Percentiles rank a stretch among this genome's conserved stretches.
phyloP scores from a whole-genome alignment of 2,797 vertebrate genomes.

The Aldrovandia affinis region DNA sequence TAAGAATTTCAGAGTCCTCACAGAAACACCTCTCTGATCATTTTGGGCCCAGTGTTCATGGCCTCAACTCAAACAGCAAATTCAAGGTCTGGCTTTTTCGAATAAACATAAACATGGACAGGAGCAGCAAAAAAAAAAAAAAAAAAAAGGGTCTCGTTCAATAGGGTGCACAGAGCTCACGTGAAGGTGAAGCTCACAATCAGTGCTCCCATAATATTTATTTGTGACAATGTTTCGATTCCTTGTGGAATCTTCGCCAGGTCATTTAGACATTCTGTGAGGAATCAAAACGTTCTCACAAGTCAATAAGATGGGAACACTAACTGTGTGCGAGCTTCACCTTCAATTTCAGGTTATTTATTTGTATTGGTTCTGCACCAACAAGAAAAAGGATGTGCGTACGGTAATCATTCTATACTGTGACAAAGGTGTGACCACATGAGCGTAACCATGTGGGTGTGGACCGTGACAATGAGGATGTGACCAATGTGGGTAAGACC shows the following conservation, averaged over 20 bases:
- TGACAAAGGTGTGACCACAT: background rate
- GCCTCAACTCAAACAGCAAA: background rate
- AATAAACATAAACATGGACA: background rate
- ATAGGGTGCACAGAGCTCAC: background rate
- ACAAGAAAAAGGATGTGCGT: background rate
- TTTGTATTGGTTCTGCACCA: too few species aligned
- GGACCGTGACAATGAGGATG: too few species aligned
- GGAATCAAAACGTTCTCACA: too few species aligned
- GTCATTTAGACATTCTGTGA: too few species aligned
- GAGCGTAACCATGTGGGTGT: too few species aligned
- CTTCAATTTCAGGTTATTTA: too few species aligned
- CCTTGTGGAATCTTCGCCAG: too few species aligned
- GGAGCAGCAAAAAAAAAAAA: background rate
- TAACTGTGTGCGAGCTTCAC: too few species aligned
- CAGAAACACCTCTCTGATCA: background rate
- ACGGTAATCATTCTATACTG: background rate
- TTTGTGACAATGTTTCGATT: background rate
- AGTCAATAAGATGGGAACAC: too few species aligned
- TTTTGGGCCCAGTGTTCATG: background rate
- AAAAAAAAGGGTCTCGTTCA: background rate
- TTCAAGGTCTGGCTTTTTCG: background rate
- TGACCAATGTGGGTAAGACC: too few species aligned
- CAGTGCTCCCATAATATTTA: background rate
- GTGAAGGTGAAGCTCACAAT: background rate
- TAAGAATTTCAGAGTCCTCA: background rate